Evolutionary conservation across 2,888 invertebrate species (phyloP), one percentile per base, ranked within the genome.

Genomic region (Rhyacophila evoluta): DNA sequence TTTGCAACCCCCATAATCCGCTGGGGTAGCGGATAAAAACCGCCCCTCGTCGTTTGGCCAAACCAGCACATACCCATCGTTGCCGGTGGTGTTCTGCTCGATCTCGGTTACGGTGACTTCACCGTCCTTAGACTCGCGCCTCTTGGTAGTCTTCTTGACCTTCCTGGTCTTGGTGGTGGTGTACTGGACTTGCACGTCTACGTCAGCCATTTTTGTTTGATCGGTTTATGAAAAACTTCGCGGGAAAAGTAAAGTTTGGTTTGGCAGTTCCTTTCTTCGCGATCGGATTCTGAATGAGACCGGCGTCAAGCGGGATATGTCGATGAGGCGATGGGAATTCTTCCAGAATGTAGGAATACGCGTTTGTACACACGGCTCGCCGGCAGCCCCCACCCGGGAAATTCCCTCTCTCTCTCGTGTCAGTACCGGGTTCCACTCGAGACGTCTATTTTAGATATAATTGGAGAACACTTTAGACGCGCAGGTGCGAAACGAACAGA

Each of bases 131-230:
- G 92, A 93, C 89, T 95, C 94, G 87, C 95, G 93, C 88, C 95
- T 93, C 85, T 94, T 93, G 86, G 94, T 93, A 86, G 94, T 93
- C 91, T 96, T 96, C 92, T 96, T 97, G 90, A 95, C 95, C 91
- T 96, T 97, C 88, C 95, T 95, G 87, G 95, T 93, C 89, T 96
- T 95, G 85, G 95, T 95, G 86, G 95, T 93, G 86, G 95, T 94
- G 87, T 92, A 94, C 88, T 95, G 94, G 91, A 95, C 94, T 91
- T 95, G 94, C 84, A 95, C 93, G 89, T 96, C 96, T 86, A 96
- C 96, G 92, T 97, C 97, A 88, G 95, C 96, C 97, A 97, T 97
- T 89, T 87, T 86, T 68, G 19, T 25, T 55, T 25, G 5, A 15
- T 69, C 28, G n/a, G 28, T 12, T 69, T n/a, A 69, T 29, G 28